Base-by-base conservation (phyloP, 1,140 invertebrate species). In the Manduca sexta region DNA sequence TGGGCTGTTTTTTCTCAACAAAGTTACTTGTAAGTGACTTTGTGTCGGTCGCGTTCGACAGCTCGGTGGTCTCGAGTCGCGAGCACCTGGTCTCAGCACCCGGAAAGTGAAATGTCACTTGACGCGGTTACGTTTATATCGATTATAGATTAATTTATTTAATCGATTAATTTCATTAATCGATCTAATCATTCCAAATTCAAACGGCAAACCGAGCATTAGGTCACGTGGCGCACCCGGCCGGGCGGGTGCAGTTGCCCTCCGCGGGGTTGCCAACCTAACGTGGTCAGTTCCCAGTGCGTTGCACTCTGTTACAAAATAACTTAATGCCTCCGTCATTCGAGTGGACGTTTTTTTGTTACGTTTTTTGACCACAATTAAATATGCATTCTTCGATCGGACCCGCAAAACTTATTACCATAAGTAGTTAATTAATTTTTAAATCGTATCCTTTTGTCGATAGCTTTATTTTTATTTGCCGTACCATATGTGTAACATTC, bases 11-110 rank as follows among this genome's bases (percentile, higher is more conserved):
- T 76, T 76, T 62, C 50, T 52, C 40, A 26, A 68, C 77, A 82
- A 82, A 73, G 78, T 84, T 68, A 84, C 63, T 76, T 77, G 71
- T 80, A 78, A 78, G 78, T 84, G 64, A 84, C 76, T 67, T 83
- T 83, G 78, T 54, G 47, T 56, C 64, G 71, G 74, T 69, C 77
- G 70, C 60, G 61, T 35, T 54, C 52, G 56, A 16, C 12, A 21
- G 33, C 53, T 35, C 48, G 74, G 76, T 76, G 76, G 74, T 78
- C 77, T 62, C 39, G 21, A 26, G 4, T 26, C 21, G n/a, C 44
- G 40, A 41, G 48, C 69, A 64, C 64, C 69, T 73, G 65, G 57
- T 63, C 59, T 49, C 47, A 66, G 56, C 60, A 69, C 59, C 54
- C 62, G 59, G 63, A 69, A 62, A 72, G 47, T 69, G 51, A 76